A percentile compares a stretch with the other conserved stretches of the same genome.
phyloP scores from a whole-genome alignment of 1,140 invertebrate genomes.

The Chrysopa pallens region DNA sequence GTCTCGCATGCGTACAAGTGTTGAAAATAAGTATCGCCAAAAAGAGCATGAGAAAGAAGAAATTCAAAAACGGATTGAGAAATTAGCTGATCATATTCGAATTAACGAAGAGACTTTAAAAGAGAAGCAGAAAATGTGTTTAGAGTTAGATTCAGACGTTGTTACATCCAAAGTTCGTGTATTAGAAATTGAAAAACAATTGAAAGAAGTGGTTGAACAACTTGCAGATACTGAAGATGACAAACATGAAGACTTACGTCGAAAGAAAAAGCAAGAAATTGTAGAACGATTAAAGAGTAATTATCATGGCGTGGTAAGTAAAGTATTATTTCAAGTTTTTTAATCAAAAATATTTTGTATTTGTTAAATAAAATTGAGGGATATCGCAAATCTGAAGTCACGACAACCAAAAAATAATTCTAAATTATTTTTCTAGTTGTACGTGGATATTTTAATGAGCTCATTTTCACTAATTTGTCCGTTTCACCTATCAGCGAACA shows the following conservation, averaged over 20 bases:
- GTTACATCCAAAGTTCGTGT: constrained; percentile 79
- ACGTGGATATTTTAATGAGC: too few species aligned
- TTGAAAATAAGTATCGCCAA: constrained; percentile 76
- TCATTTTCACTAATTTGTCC: too few species aligned
- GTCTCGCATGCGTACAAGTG: constrained; percentile 64
- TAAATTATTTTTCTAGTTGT: too few species aligned
- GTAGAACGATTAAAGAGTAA: constrained; percentile 95
- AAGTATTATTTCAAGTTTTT: constrained; percentile 7
- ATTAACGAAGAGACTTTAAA: constrained; percentile 73
- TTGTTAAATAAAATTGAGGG: too few species aligned
- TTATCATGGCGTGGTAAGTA: constrained; percentile 81
- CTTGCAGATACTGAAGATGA: constrained; percentile 95
- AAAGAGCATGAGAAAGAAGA: constrained; percentile 88
- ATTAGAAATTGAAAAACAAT: constrained; percentile 67
- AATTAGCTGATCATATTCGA: constrained; percentile 84
- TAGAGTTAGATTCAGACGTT: constrained; percentile 69
- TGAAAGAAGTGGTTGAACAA: constrained; percentile 80
- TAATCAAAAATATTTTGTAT: too few species aligned
- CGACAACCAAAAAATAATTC: too few species aligned
- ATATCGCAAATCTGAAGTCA: too few species aligned
- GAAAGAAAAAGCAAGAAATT: constrained; percentile 93
- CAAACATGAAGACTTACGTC: constrained; percentile 89
- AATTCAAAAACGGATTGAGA: constrained; percentile 82
- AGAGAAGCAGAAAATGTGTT: constrained; percentile 66
- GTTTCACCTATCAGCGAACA: too few species aligned